These are phyloP conservation scores for Drosophila siamana DNA, from an alignment of 2,888 invertebrate genomes.

Conservation along the genomic window DNA sequence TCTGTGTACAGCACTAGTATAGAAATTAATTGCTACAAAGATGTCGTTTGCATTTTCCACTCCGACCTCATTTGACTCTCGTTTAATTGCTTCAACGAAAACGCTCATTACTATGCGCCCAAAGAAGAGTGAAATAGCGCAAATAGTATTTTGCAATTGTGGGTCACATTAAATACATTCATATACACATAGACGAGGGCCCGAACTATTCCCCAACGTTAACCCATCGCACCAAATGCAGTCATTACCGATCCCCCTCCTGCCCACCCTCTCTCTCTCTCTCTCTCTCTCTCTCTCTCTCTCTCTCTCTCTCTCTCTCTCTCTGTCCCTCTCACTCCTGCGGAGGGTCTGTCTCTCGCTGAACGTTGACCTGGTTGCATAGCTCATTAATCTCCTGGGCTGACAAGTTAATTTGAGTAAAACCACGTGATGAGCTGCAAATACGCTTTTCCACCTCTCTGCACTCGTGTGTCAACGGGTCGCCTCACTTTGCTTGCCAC, in stretches of 20 bases:
- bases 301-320: not conserved
- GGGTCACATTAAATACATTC: too few species aligned
- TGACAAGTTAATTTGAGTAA: constrained; percentile 10
- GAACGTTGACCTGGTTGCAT: constrained; percentile 19
- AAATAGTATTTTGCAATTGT: too few species aligned
- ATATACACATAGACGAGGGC: not conserved
- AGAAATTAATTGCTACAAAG: too few species aligned
- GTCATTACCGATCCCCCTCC: not conserved
- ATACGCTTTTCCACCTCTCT: constrained; percentile 1
- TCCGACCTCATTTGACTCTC: too few species aligned
- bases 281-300: not conserved
- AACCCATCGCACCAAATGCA: not conserved
- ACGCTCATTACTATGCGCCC: too few species aligned
- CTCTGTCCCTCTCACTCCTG: not conserved
- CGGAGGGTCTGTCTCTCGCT: not conserved
- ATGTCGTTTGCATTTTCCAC: too few species aligned
- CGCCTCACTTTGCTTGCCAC: not conserved
- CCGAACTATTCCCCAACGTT: not conserved
- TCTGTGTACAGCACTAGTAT: too few species aligned
- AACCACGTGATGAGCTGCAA: constrained; percentile 6
- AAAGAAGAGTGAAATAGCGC: too few species aligned
- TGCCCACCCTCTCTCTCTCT: not conserved
- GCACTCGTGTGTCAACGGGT: not conserved
- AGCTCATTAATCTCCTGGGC: constrained; percentile 11
- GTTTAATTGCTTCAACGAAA: too few species aligned